These are phyloP conservation scores for Patella ulyssiponensis DNA, from an alignment of 2,888 invertebrate species.

Conservation along the genomic window DNA sequence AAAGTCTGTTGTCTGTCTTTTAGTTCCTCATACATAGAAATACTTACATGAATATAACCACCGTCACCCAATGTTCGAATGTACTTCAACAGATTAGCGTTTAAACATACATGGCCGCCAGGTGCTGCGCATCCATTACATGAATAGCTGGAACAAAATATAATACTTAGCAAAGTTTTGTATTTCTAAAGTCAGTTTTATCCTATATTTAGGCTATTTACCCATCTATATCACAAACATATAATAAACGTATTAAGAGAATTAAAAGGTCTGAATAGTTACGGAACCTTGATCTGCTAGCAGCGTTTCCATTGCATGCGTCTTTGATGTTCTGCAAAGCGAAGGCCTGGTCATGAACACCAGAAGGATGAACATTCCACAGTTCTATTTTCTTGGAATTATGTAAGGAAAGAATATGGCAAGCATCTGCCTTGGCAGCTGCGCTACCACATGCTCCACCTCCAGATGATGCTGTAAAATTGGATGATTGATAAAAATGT, in stretches of 20 bases:
- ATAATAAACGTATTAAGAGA: not conserved
- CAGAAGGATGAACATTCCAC: conserved; percentile 50
- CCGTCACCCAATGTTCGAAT: conserved; percentile 37
- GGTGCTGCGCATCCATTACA: conserved; percentile 46
- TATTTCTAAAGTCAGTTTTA: not conserved
- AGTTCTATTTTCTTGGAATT: conserved; percentile 38
- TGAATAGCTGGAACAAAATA: conserved; percentile 37
- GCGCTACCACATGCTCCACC: conserved; percentile 31
- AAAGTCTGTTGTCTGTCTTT: no score
- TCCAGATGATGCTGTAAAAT: conserved; percentile 12
- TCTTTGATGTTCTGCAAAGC: conserved; percentile 51
- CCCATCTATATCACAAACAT: not conserved
- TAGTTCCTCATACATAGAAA: not conserved
- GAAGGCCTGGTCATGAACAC: conserved; percentile 49
- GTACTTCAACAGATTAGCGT: conserved; percentile 40
- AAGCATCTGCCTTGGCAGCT: conserved; percentile 37
- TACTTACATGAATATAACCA: conserved; percentile 47
- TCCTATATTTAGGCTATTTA: not conserved
- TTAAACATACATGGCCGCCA: conserved; percentile 48
- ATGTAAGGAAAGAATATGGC: conserved; percentile 38
- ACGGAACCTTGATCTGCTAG: conserved; percentile 34
- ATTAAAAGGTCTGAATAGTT: not conserved
- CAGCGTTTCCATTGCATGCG: conserved; percentile 43
- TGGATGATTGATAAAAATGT: conserved; percentile 28
- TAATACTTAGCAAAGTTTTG: not conserved